Conservation (phyloP, 2,797 vertebrate genomes). For the Syngnathus rostellatus region DNA sequence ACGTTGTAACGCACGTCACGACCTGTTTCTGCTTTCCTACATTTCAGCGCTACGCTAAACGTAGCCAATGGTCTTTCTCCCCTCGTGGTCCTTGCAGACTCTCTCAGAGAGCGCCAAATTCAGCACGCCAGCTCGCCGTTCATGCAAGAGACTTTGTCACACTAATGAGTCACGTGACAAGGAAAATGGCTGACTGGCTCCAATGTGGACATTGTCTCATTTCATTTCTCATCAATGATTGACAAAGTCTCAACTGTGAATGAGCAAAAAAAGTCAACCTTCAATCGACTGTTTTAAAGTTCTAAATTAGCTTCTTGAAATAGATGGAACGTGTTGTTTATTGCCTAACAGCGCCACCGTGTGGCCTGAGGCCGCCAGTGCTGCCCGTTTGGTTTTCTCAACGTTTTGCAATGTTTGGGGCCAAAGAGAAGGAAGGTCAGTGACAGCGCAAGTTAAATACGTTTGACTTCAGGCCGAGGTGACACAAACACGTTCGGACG, state of each 20-base stretch:
- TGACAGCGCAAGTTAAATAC: conserved; percentile 25
- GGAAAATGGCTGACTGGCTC: too few relatives aligned
- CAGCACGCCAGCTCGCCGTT: too few relatives aligned
- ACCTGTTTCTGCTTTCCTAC: not conserved
- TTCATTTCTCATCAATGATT: too few relatives aligned
- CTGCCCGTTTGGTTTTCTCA: conserved; percentile 16
- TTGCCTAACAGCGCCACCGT: conserved; percentile 55
- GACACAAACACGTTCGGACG: not conserved
- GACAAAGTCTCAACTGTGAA: too few relatives aligned
- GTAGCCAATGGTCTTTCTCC: not conserved
- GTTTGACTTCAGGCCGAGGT: not conserved
- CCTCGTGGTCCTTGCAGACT: too few relatives aligned
- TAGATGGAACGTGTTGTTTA: conserved; percentile 4
- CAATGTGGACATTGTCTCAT: too few relatives aligned
- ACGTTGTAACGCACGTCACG: not conserved
- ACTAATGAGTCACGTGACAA: too few relatives aligned
- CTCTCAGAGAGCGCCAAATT: too few relatives aligned
- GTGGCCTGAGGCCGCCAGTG: conserved; percentile 47
- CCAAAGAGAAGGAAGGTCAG: conserved; percentile 13
- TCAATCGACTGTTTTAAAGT: not conserved
- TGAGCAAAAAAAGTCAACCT: too few relatives aligned
- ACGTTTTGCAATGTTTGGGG: conserved; percentile 11
- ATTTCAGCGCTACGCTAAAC: not conserved
- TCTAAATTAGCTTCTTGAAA: not conserved
- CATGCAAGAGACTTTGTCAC: too few relatives aligned